Evolutionary conservation across 2,888 invertebrate genomes (phyloP).

Genomic region (Lithophane socia): DNA sequence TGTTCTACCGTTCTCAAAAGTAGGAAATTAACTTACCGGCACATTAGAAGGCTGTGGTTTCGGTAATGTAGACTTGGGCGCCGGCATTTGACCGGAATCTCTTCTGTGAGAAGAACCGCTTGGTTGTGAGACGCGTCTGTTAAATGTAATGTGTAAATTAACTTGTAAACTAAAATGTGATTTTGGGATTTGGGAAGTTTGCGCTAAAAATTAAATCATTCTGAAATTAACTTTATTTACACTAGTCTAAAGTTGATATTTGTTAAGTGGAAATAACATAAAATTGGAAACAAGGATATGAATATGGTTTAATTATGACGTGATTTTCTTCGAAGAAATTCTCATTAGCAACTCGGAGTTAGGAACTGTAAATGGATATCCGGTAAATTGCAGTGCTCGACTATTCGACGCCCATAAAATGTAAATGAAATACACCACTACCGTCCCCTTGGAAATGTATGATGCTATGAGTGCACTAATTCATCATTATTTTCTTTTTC

Average conservation of each 20-base stretch:
- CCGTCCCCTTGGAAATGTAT: neutral
- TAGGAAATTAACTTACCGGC: slow-evolving; percentile 68
- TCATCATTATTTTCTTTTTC: neutral
- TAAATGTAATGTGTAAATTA: neutral
- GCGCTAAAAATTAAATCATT: too few species aligned
- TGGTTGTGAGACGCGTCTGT: slow-evolving; percentile 77
- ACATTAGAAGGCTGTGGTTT: slow-evolving; percentile 70
- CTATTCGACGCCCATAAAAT: too few species aligned
- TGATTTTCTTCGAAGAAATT: neutral
- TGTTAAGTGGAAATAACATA: neutral
- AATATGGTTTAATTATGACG: neutral
- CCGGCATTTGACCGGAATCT: slow-evolving; percentile 68
- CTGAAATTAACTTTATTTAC: neutral
- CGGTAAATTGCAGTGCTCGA: neutral
- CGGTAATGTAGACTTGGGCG: slow-evolving; percentile 68
- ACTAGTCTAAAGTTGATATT: neutral
- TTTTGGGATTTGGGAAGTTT: too few species aligned
- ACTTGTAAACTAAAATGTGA: neutral
- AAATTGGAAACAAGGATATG: neutral
- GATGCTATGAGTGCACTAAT: too few species aligned
- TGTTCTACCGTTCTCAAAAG: neutral
- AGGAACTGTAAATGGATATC: neutral
- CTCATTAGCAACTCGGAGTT: neutral
- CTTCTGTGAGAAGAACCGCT: slow-evolving; percentile 67
- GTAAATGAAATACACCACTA: neutral